A percentile compares a stretch with the other conserved stretches of the same genome.
phyloP scores from a whole-genome alignment of 2,797 vertebrate genomes.

The Menidia menidia region DNA sequence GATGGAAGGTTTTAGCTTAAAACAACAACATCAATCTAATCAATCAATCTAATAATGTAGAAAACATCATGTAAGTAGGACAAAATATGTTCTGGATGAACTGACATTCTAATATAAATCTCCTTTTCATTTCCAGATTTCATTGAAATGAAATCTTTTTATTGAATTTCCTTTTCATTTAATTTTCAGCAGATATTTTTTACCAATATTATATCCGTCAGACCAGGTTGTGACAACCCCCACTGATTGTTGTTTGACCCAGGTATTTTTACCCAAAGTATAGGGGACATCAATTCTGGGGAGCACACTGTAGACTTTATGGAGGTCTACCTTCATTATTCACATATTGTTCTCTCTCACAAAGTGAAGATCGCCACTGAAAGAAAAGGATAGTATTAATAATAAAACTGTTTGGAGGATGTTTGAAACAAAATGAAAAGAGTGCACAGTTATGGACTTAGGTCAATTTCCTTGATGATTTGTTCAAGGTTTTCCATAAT shows the following conservation, averaged over 20 bases:
- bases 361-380: background rate
- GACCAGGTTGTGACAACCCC: constrained; percentile 37
- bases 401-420: constrained; percentile 14
- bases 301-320: constrained; percentile 13
- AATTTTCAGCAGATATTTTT: constrained; percentile 11
- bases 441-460: background rate
- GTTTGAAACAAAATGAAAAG: constrained; percentile 2
- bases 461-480: background rate
- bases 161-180: background rate
- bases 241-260: constrained; percentile 13
- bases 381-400: background rate
- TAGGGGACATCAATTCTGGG: constrained; percentile 16
- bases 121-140: no score
- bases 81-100: background rate
- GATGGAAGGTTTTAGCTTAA: background rate
- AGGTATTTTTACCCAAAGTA: background rate
- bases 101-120: background rate
- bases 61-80: background rate
- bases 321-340: background rate
- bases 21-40: background rate
- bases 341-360: background rate
- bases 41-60: no score
- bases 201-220: background rate
- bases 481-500: background rate
- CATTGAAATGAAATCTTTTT: background rate